Conservation (phyloP, 2,888 invertebrate genomes). For the Drosophila putrida region DNA sequence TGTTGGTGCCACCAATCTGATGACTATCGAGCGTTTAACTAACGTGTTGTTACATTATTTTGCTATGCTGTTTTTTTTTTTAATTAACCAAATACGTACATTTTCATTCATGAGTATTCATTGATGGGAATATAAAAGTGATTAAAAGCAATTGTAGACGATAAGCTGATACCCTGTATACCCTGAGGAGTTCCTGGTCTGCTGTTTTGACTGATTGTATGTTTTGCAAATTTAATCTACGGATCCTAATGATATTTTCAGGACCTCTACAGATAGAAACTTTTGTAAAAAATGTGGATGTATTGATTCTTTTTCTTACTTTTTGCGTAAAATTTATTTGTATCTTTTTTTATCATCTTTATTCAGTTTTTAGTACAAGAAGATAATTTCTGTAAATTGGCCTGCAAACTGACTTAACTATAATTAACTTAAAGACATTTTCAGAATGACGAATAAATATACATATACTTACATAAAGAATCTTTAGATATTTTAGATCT, state of each 20-base stretch:
- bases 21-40: constrained; percentile 68
- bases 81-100: constrained; percentile 49
- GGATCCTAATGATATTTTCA: neutral
- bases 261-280: neutral
- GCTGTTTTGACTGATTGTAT: neutral
- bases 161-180: constrained; percentile 23
- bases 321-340: too few relatives aligned
- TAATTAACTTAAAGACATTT: neutral
- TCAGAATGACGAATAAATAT: neutral
- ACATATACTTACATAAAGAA: too few relatives aligned
- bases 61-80: constrained; percentile 2
- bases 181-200: neutral
- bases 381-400: neutral
- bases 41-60: constrained; percentile 49
- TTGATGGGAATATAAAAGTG: constrained; percentile 6
- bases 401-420: too few relatives aligned
- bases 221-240: neutral
- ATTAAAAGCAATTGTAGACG: neutral
- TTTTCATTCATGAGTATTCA: constrained; percentile 65
- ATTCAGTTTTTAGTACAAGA: neutral
- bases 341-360: too few relatives aligned
- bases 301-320: too few relatives aligned
- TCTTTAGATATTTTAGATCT: too few relatives aligned
- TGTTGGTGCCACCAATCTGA: constrained; percentile 31
- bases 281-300: too few relatives aligned